These are phyloP conservation scores for Penaeus chinensis DNA, from an alignment of 1,140 invertebrate genomes.

Conservation along the genomic window DNA sequence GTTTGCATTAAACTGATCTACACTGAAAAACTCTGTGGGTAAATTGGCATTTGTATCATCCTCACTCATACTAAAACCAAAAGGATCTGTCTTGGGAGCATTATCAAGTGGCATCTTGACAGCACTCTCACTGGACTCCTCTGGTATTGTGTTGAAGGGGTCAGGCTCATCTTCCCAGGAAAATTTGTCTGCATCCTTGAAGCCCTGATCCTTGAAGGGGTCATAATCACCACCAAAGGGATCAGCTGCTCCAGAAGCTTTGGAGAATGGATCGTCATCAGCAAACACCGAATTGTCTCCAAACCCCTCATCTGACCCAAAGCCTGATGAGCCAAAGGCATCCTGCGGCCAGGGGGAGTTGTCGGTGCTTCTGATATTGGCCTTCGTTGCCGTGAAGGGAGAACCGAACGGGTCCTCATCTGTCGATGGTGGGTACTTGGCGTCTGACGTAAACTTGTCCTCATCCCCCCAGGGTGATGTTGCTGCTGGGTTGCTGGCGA, in stretches of 20 bases:
- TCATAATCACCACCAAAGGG: constrained; percentile 63
- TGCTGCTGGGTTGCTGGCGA: constrained; percentile 27
- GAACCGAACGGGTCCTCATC: constrained; percentile 48
- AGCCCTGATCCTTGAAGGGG: constrained; percentile 61
- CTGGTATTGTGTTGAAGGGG: constrained; percentile 48
- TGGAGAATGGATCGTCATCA: constrained; percentile 49
- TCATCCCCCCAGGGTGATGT: constrained; percentile 56
- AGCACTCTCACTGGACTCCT: constrained; percentile 28
- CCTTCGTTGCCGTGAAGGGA: constrained; percentile 43
- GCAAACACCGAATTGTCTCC: constrained; percentile 36
- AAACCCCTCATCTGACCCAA: constrained; percentile 50
- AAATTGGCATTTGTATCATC: constrained; percentile 47
- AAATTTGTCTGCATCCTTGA: constrained; percentile 63
- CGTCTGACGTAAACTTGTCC: constrained; percentile 12
- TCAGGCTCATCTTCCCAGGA: constrained; percentile 64
- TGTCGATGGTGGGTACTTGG: constrained; percentile 15
- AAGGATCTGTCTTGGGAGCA: constrained; percentile 57
- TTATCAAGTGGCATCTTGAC: constrained; percentile 25
- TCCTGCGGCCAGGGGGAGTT: constrained; percentile 49
- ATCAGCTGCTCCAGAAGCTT: constrained; percentile 45
- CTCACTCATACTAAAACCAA: constrained; percentile 49
- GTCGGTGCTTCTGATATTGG: constrained; percentile 34
- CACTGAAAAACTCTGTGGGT: constrained; percentile 27
- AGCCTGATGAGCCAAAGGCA: constrained; percentile 51
- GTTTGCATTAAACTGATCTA: background rate